A percentile compares a stretch with the other conserved stretches of the same genome.
These are phyloP conservation scores for Neosalanx taihuensis DNA, from an alignment of 2,797 vertebrate genomes.

Conservation along the genomic window DNA sequence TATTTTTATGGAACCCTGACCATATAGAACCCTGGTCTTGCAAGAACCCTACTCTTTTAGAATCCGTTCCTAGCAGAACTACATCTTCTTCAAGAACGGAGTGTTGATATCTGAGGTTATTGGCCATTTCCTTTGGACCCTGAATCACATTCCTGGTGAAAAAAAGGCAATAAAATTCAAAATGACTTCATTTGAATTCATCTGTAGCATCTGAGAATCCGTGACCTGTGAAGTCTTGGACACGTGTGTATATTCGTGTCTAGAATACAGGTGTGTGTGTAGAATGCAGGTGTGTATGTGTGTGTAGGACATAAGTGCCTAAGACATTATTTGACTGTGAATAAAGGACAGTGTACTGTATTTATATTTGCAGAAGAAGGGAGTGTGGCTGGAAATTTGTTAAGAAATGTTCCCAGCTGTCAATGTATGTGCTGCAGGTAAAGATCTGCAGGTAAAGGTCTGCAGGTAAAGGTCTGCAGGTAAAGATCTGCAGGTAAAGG, in stretches of 20 bases:
- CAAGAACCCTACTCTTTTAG: too few relatives aligned
- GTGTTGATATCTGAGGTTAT: too few relatives aligned
- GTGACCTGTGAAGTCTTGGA: background rate
- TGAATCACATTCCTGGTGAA: too few relatives aligned
- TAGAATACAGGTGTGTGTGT: background rate
- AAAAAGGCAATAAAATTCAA: background rate
- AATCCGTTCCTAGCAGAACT: too few relatives aligned
- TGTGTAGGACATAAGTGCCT: background rate
- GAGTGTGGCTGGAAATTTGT: slow-evolving; percentile 42
- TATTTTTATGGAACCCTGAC: too few relatives aligned
- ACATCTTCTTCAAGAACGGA: too few relatives aligned
- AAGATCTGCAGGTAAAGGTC: too few relatives aligned
- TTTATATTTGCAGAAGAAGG: slow-evolving; percentile 52
- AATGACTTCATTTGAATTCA: background rate
- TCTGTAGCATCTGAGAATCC: background rate
- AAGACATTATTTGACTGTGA: background rate
- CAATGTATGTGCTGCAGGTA: background rate
- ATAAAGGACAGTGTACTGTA: slow-evolving; percentile 27
- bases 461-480: too few relatives aligned
- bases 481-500: too few relatives aligned
- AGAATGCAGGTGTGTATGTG: background rate
- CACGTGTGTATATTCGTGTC: background rate
- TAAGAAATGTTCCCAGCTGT: slow-evolving; percentile 39
- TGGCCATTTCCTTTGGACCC: too few relatives aligned
- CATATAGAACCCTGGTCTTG: too few relatives aligned